These are phyloP conservation scores for Etheostoma cragini DNA, from an alignment of 2,113 vertebrate genomes.

Conservation along the genomic window DNA sequence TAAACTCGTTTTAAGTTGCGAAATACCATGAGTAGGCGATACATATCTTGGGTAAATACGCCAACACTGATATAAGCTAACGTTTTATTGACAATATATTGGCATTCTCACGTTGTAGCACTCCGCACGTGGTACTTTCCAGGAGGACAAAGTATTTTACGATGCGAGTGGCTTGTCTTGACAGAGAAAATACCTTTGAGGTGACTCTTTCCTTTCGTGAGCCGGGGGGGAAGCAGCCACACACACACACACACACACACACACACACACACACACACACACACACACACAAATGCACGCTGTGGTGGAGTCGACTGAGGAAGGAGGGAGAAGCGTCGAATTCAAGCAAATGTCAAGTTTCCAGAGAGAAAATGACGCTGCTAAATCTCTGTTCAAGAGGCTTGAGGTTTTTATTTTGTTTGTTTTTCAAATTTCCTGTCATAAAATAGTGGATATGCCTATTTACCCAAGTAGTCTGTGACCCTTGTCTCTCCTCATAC, in stretches of 20 bases:
- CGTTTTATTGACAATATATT: too few relatives aligned
- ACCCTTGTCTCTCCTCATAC: conserved; percentile 11
- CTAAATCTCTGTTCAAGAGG: conserved; percentile 77
- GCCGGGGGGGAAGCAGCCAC: neutral
- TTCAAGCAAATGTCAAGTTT: conserved; percentile 72
- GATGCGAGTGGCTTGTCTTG: neutral
- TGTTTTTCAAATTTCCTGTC: conserved; percentile 22
- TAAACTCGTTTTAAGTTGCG: neutral
- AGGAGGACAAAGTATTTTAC: neutral
- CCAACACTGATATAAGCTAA: neutral
- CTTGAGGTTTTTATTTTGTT: conserved; percentile 83
- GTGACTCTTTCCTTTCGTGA: conserved; percentile 13
- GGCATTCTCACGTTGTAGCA: neutral
- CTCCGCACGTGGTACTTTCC: neutral
- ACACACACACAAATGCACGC: neutral
- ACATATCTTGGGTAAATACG: neutral
- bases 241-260: neutral
- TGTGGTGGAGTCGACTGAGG: neutral
- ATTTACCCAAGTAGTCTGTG: conserved; percentile 32
- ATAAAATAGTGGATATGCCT: conserved; percentile 47
- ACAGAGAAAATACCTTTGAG: neutral
- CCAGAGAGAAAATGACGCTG: conserved; percentile 80
- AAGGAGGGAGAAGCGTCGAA: neutral
- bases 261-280: neutral
- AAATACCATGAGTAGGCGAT: too few relatives aligned